Percentiles rank a stretch among this genome's conserved stretches.
Evolutionary conservation across 2,888 invertebrate species (phyloP).

Genomic region (Strigamia maritima): DNA sequence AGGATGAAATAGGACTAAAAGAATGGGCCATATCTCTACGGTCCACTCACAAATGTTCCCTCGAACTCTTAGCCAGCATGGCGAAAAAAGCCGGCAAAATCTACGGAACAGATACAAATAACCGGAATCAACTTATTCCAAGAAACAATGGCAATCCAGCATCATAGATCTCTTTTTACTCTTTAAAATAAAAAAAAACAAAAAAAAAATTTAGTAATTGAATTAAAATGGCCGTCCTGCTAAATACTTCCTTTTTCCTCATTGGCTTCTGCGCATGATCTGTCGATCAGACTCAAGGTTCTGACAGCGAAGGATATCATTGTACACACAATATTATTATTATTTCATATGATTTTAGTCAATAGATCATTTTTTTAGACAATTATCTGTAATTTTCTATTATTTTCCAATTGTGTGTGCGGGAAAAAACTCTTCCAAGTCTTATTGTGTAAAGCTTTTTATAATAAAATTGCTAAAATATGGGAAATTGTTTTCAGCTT

Average conservation of each 20-base stretch:
- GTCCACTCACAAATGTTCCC: constrained; percentile 91
- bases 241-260: constrained; percentile 10
- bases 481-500: background rate
- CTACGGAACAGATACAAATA: constrained; percentile 74
- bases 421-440: background rate
- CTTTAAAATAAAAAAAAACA: too few relatives aligned
- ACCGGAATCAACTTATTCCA: constrained; percentile 41
- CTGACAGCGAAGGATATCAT: background rate
- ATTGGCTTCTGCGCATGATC: background rate
- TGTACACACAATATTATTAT: background rate
- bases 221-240: background rate
- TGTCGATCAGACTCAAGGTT: background rate
- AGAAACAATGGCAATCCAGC: constrained; percentile 42
- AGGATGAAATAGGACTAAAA: constrained; percentile 93
- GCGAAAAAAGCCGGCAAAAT: constrained; percentile 98
- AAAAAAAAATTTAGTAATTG: background rate
- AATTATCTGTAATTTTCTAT: too few relatives aligned
- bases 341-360: background rate
- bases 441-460: background rate
- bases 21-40: constrained; percentile 96
- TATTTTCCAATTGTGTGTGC: too few relatives aligned
- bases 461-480: background rate
- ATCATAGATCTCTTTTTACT: background rate
- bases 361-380: too few relatives aligned
- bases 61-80: constrained; percentile 94